Percentiles rank a stretch among this genome's conserved stretches.
phyloP scores from a whole-genome alignment of 2,888 invertebrate species.

The Lingula anatina region DNA sequence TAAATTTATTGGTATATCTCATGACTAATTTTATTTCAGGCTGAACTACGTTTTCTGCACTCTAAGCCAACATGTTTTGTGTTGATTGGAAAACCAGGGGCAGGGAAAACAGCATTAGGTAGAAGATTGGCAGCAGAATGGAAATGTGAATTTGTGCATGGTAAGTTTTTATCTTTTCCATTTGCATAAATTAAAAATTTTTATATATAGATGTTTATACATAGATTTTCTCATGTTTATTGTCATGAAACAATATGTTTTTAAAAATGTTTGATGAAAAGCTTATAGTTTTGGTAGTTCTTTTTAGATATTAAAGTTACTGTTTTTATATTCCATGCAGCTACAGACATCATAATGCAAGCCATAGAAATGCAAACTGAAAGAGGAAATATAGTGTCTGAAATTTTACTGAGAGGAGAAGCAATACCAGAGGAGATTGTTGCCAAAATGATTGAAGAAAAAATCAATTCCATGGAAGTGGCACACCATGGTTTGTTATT shows the following conservation, averaged over 20 bases:
- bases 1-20: no score
- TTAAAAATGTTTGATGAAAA: no score
- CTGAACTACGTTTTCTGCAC: constrained; percentile 44
- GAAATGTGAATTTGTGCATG: constrained; percentile 49
- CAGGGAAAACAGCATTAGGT: constrained; percentile 47
- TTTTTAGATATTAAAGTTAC: no score
- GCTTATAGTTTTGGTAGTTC: no score
- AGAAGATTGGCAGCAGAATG: constrained; percentile 45
- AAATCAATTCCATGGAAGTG: constrained; percentile 50
- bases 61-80: constrained; percentile 52
- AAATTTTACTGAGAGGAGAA: constrained; percentile 45
- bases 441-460: constrained; percentile 45
- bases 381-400: constrained; percentile 36
- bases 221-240: no score
- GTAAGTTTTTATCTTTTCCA: constrained; percentile 33
- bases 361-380: constrained; percentile 46
- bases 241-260: no score
- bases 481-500: constrained; percentile 47
- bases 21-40: no score
- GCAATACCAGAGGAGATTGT: constrained; percentile 47
- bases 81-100: constrained; percentile 50
- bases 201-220: no score
- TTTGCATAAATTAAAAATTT: no score
- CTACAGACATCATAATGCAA: constrained; percentile 41
- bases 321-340: no score